Evolutionary conservation across 2,113 vertebrate genomes (phyloP).

Genomic region (Ancistrus triradiatus): DNA sequence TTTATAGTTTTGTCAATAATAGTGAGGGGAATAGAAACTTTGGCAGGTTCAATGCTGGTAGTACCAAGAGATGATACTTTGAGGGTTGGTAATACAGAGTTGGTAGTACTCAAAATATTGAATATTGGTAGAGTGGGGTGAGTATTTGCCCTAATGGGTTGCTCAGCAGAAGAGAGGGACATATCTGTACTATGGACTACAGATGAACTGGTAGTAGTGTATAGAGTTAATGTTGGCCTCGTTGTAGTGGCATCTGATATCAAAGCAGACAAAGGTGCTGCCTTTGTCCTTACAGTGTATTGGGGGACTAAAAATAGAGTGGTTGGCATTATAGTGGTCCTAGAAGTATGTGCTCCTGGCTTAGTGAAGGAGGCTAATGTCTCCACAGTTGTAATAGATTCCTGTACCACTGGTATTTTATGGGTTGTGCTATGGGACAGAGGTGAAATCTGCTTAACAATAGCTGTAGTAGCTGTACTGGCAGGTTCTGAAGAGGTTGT

Average conservation of each 20-base stretch:
- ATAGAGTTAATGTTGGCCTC: constrained; percentile 19
- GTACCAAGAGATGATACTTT: constrained; percentile 11
- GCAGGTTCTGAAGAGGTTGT: constrained; percentile 9
- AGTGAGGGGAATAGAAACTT: constrained; percentile 27
- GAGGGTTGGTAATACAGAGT: constrained; percentile 44
- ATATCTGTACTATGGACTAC: constrained; percentile 3
- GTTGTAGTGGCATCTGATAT: constrained; percentile 7
- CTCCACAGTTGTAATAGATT: constrained; percentile 41
- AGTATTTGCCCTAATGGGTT: constrained; percentile 32
- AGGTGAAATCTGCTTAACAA: constrained; percentile 5
- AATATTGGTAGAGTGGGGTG: constrained; percentile 20
- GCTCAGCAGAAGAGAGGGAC: constrained; percentile 27
- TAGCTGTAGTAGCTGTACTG: constrained; percentile 8
- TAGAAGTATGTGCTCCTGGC: constrained; percentile 20
- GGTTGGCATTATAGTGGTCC: constrained; percentile 21
- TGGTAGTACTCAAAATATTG: constrained; percentile 30
- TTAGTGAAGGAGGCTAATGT: constrained; percentile 38
- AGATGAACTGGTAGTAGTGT: constrained; percentile 28
- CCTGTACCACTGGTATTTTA: constrained; percentile 46
- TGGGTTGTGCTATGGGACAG: constrained; percentile 11
- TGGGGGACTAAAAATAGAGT: constrained; percentile 3
- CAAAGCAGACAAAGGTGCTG: constrained; percentile 25
- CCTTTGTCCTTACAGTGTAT: constrained; percentile 46
- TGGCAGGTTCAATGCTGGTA: constrained; percentile 36
- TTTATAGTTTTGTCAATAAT: constrained; percentile 43